Percentiles rank a stretch among this genome's conserved stretches.
Evolutionary conservation across 2,113 vertebrate genomes (phyloP).

Genomic region (Pseudois nayaur): DNA sequence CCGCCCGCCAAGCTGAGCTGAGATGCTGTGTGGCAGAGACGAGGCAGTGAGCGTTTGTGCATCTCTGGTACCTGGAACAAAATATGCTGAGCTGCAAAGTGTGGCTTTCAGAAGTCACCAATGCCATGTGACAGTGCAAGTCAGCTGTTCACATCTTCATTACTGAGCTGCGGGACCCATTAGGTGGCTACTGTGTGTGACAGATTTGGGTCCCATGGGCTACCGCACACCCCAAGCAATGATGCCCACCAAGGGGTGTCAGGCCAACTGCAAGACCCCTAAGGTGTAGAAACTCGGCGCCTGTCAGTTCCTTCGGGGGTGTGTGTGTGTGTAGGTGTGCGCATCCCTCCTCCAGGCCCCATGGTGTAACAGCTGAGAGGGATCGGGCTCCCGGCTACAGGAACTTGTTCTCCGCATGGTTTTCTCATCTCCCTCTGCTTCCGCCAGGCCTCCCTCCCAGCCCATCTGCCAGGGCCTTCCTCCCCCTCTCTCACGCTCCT

Average conservation of each 20-base stretch:
- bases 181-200: neutral
- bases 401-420: constrained; percentile 47
- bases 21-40: constrained; percentile 3
- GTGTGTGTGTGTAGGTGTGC: neutral
- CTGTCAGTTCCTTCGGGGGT: neutral
- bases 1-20: constrained; percentile 19
- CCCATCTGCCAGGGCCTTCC: constrained; percentile 48
- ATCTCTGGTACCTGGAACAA: constrained; percentile 52
- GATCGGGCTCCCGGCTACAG: constrained; percentile 48
- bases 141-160: constrained; percentile 38
- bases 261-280: constrained; percentile 58
- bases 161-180: neutral
- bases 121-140: constrained; percentile 40
- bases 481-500: constrained; percentile 48
- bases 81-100: constrained; percentile 60
- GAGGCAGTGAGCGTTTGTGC: constrained; percentile 30
- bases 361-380: constrained; percentile 74
- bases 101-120: constrained; percentile 53
- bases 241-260: neutral
- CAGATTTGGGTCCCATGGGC: neutral
- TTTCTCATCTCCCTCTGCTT: constrained; percentile 61
- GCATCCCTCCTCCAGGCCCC: constrained; percentile 40
- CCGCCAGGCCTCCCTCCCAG: constrained; percentile 21
- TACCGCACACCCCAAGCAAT: neutral
- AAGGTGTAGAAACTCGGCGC: constrained; percentile 14